Conservation (phyloP, 2,797 vertebrate species). For the Aeoliscus strigatus region DNA sequence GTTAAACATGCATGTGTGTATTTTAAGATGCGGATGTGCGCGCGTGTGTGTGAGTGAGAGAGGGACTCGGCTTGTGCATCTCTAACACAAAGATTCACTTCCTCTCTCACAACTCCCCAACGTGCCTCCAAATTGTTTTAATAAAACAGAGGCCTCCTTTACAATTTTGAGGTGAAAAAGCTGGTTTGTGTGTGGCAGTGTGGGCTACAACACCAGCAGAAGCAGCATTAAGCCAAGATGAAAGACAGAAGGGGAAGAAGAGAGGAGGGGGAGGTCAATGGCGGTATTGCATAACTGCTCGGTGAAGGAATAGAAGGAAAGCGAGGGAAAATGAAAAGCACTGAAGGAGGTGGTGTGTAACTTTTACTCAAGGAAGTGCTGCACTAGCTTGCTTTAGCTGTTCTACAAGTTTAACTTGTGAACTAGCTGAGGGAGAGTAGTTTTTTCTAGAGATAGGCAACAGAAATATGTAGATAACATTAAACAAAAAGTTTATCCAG, state of each 20-base stretch:
- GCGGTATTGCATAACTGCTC: slow-evolving; percentile 67
- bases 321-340: slow-evolving; percentile 42
- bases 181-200: slow-evolving; percentile 21
- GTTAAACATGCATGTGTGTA: slow-evolving; percentile 1
- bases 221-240: too few species aligned
- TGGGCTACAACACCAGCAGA: slow-evolving; percentile 8
- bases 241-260: slow-evolving; percentile 11
- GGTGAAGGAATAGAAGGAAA: slow-evolving; percentile 45
- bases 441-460: neutral
- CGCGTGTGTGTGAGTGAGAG: too few species aligned
- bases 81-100: slow-evolving; percentile 5
- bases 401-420: slow-evolving; percentile 11
- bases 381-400: slow-evolving; percentile 19
- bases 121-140: neutral
- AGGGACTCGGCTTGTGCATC: too few species aligned
- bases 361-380: slow-evolving; percentile 17
- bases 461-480: neutral
- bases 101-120: slow-evolving; percentile 5
- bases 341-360: slow-evolving; percentile 32
- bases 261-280: slow-evolving; percentile 53
- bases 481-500: slow-evolving; percentile 21
- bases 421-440: slow-evolving; percentile 5
- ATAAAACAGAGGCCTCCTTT: slow-evolving; percentile 10
- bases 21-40: too few species aligned
- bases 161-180: slow-evolving; percentile 16